phyloP scores from a whole-genome alignment of 2,113 vertebrate genomes.

The Eulemur rufifrons region DNA sequence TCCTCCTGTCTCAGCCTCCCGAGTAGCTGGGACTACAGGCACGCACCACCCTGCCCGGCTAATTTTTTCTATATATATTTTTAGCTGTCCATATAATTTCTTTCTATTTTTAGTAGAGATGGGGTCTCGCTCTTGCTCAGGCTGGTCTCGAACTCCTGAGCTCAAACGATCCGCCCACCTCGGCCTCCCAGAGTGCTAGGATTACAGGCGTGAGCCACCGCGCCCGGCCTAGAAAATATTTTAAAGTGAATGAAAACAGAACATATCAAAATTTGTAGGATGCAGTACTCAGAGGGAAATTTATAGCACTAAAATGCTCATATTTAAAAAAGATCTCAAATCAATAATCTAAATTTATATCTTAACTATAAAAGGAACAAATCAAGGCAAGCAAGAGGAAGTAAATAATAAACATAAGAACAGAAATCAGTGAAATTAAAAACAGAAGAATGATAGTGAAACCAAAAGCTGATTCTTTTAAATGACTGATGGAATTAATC shows the following conservation, averaged over 20 bases:
- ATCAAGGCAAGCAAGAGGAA: not conserved
- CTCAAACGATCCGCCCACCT: no score
- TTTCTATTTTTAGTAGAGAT: no score
- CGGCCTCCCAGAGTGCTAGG: no score
- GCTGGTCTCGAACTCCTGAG: no score
- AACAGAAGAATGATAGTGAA: not conserved
- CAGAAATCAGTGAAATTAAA: not conserved
- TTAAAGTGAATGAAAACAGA: not conserved
- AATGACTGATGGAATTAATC: not conserved
- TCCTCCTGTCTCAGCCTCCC: no score
- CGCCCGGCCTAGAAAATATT: not conserved
- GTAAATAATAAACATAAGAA: not conserved
- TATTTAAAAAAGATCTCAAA: not conserved
- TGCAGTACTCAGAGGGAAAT: not conserved
- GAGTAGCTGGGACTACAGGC: no score
- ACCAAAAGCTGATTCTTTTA: not conserved
- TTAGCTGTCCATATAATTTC: no score
- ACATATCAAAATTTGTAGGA: not conserved
- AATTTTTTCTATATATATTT: no score
- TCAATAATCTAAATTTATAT: not conserved
- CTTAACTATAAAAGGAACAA: not conserved
- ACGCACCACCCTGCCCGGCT: no score
- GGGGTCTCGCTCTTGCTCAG: no score
- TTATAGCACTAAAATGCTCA: not conserved
- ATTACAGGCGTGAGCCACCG: no score